A percentile compares a stretch with the other conserved stretches of the same genome.
Evolutionary conservation across 2,113 vertebrate genomes (phyloP).

Genomic region (Psittacus erithacus): DNA sequence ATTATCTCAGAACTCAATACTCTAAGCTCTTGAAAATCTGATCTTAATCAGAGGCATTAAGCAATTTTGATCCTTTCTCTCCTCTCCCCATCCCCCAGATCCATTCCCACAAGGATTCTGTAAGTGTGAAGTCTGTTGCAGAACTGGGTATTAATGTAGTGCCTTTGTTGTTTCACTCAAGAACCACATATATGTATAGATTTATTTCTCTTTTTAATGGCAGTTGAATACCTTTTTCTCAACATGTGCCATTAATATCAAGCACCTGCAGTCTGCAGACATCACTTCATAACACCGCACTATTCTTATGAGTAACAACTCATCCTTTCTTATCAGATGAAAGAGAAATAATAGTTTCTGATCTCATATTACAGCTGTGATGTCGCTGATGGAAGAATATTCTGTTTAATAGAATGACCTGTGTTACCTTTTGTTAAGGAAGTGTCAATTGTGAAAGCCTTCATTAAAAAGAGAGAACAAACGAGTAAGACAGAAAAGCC

Average conservation of each 20-base stretch:
- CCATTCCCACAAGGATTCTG: neutral
- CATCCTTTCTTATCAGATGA: neutral
- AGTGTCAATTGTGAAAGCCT: constrained; percentile 36
- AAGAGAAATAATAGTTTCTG: constrained; percentile 25
- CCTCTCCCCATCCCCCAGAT: neutral
- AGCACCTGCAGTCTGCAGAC: neutral
- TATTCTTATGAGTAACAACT: neutral
- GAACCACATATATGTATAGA: neutral
- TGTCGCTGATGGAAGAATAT: neutral
- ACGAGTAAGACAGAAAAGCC: constrained; percentile 39
- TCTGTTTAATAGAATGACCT: constrained; percentile 34
- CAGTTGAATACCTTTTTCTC: neutral
- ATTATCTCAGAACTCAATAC: neutral
- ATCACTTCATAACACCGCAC: neutral
- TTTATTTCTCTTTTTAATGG: neutral
- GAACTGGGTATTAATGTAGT: neutral
- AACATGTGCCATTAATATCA: neutral
- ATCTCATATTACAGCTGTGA: constrained; percentile 15
- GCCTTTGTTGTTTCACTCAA: neutral
- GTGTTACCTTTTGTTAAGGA: constrained; percentile 46
- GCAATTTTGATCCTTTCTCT: neutral
- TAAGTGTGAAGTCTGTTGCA: neutral
- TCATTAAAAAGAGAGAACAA: constrained; percentile 43
- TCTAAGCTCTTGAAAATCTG: neutral
- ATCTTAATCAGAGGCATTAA: neutral